Evolutionary conservation across 2,797 vertebrate genomes (phyloP), one percentile per base, ranked within the genome.

Genomic region (Halcyon chelicuti): DNA sequence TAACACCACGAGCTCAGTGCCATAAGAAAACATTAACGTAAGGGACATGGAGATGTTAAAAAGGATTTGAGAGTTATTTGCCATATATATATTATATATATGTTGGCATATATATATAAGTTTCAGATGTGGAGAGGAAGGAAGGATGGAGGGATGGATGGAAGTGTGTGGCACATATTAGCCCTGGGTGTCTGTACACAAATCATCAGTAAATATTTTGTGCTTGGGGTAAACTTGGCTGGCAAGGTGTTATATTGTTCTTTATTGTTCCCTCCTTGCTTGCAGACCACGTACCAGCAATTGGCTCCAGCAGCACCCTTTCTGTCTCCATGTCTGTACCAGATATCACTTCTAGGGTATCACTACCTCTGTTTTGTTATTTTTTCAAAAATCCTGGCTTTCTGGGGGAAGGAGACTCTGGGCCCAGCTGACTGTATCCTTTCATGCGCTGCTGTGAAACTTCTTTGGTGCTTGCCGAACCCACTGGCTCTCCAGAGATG

Each of bases 221-320:
- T 54, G 52, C 60, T 74, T 35, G 55, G 70, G 55, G 44, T 21
- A 25, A 75, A 46, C 49, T 63, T 61, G 25, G 44, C 18, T 78
- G 35, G 33, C 33, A 39, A 51, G 52, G 55, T 33, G 23, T 51
- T 39, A 14, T 4, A 9, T 39, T 62, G 10, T 7, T 51, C 57
- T 37, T 72, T 46, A 21, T 55, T 51, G 61, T 25, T 22, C 35
- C 12, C 28, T 80, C 25, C 18, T 42, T 67, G 26, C 54, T 67
- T 74, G 57, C 71, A 85, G 54, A 65, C 22, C n/a, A 28, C 0
- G 0, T 44, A 31, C 42, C 66, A 33, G 29, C 61, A 46, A 7
- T 35, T 10, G 17, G 16, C 60, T 58, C 47, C 29, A 86, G 26
- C 25, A 12, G 74, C 54, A 40, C 28, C 49, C 19, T 26, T 81